Evolutionary conservation across 2,113 vertebrate species (phyloP), one percentile per base, ranked within the genome.

Genomic region (Petaurus breviceps): DNA sequence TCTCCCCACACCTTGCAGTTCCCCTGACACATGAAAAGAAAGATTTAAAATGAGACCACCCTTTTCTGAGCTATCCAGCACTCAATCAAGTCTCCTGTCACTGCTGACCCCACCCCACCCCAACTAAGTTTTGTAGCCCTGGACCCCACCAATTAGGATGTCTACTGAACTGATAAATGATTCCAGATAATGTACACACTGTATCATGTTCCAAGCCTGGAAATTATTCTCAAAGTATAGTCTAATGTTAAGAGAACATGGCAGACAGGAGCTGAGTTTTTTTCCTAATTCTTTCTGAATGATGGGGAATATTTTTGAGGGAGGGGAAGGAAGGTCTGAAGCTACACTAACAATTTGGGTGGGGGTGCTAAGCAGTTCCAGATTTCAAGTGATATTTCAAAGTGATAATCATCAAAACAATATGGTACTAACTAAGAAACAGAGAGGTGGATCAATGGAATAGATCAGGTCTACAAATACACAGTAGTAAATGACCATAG

Each of bases 161-260:
- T 93, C 97, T 11, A 43, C 77, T 61, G 26, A 94, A 91, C 8
- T 90, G 54, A 91, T 31, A 24, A 51, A 51, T 91, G 14, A 91
- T 96, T 61, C n/a, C 22, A 55, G 4, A 43, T 61, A 0, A 61
- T 96, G 93, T 97, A 90, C 94, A 54, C 37, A n/a, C 54, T 61
- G 1, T 68, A 37, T 55, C 94, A 57, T 3, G n/a, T 47, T 51
- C 28, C 92, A 91, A 93, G 22, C 49, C 24, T 91, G 89, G 49
- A 93, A 89, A 28, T 51, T 51, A 95, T 97, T 93, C 25, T 25
- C 91, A 54, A 50, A 14, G 37, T 94, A 50, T 92, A 54, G 91
- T 97, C 92, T 89, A 96, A 92, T 26, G 90, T 12, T 0, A 51
- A 51, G 10, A 94, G 94, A 93, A 95, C 51, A 49, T 25, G 43